Base-by-base conservation (phyloP, 2,888 invertebrate species). In the Zeuzera pyrina region DNA sequence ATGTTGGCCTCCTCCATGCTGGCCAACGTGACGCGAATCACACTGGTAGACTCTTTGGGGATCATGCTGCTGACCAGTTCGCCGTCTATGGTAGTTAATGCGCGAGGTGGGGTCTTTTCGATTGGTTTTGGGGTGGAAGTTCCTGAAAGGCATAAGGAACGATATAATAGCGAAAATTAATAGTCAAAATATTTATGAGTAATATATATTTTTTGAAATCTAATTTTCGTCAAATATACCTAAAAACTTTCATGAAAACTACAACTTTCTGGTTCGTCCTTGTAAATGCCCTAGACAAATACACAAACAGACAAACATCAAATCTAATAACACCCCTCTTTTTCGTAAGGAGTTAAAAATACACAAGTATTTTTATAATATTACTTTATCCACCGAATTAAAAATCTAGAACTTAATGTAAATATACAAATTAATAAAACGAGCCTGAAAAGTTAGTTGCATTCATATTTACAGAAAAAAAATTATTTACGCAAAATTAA, bases 1-100 rank as follows among this genome's bases (percentile, higher is more conserved):
- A 88, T 88, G 66, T 91, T 91, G 48, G 89, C 91, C 57, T 92
- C 92, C 46, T 92, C 91, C 41, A 91, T 84, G 35, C 87, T 91
- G 35, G 92, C 92, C 43, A 92, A 73, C 1, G 92, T 92, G 34
- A 92, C 86, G 36, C 92, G 86, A 24, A 92, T 86, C 6, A 91
- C 88, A 40, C 89, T 88, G 35, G 85, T 86, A 4, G 86, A 85
- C 41, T 89, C 89, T 45, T 86, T 77, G 3, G 86, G 86, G 31
- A 81, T 62, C 81, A 83, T 83, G 49, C 77, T 77, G 62, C 73
- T 73, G 22, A 69, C 76, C 43, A 83, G 61, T 48, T 84, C 83
- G 0, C 84, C 81, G 35, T 83, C 81, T 34, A 79, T 77, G 33
- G 68, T 70, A 22, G 79, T 70, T 24, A 79, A 62, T 1, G 76